phyloP scores from a whole-genome alignment of 2,888 invertebrate genomes.

The Pristionchus exspectatus region DNA sequence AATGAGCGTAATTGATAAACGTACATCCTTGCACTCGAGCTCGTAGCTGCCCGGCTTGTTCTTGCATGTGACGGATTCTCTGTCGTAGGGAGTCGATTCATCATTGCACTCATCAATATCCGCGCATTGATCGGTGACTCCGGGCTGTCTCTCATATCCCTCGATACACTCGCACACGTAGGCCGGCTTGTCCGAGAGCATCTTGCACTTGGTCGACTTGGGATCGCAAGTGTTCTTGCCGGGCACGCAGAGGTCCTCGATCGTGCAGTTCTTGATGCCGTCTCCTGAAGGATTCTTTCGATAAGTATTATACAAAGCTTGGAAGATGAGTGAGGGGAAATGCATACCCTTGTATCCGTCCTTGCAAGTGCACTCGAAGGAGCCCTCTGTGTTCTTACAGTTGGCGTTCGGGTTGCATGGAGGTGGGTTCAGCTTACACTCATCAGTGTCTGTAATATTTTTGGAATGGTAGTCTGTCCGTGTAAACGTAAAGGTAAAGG shows the following conservation, averaged over 20 bases:
- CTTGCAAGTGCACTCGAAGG: conserved; percentile 53
- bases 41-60: conserved; percentile 43
- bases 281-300: conserved; percentile 11
- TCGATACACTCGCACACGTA: conserved; percentile 50
- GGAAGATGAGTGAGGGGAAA: neutral
- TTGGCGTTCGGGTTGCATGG: conserved; percentile 15
- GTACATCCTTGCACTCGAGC: conserved; percentile 41
- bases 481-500: no score
- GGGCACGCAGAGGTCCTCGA: neutral
- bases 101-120: conserved; percentile 52
- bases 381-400: conserved; percentile 45
- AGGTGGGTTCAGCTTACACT: conserved; percentile 36
- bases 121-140: conserved; percentile 5
- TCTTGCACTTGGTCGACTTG: conserved; percentile 42
- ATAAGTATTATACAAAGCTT: neutral
- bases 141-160: conserved; percentile 17
- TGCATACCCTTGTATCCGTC: conserved; percentile 48
- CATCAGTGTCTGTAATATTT: conserved; percentile 43
- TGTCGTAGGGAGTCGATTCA: conserved; percentile 40
- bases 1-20: neutral
- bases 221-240: conserved; percentile 32
- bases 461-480: no score
- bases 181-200: conserved; percentile 47
- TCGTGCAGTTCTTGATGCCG: conserved; percentile 30
- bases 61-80: conserved; percentile 27